A percentile compares a stretch with the other conserved stretches of the same genome.
Conservation (phyloP, 2,113 vertebrate species). For the Podarcis cretensis region DNA sequence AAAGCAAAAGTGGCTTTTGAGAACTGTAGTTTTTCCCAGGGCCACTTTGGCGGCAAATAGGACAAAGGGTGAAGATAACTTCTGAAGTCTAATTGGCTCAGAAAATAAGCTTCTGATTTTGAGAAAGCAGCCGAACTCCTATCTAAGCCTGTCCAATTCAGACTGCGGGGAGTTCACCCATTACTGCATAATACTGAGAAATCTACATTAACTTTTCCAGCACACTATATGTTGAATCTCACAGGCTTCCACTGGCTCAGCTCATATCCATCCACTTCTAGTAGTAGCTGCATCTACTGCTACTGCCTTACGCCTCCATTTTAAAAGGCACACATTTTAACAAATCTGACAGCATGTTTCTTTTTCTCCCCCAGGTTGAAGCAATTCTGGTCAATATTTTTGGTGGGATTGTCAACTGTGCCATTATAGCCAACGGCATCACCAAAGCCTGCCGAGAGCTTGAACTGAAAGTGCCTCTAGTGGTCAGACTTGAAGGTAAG, state of each 20-base stretch:
- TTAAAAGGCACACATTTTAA: background rate
- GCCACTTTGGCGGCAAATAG: background rate
- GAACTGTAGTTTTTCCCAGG: background rate
- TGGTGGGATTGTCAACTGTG: conserved; percentile 97
- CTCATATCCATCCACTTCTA: background rate
- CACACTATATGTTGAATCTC: background rate
- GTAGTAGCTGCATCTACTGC: background rate
- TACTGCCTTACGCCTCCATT: background rate
- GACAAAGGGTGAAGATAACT: background rate
- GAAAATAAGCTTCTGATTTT: background rate
- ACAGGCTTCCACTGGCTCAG: background rate
- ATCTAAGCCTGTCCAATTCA: background rate
- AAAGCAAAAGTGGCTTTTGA: background rate
- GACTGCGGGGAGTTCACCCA: background rate
- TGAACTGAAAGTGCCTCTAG: conserved; percentile 92
- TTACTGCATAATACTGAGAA: background rate
- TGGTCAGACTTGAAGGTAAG: conserved; percentile 95
- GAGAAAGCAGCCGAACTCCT: background rate
- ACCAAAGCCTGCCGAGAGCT: conserved; percentile 95
- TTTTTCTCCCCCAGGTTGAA: conserved; percentile 84
- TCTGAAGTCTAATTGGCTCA: background rate
- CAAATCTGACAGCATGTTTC: background rate
- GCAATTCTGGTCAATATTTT: conserved; percentile 98
- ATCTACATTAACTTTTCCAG: background rate
- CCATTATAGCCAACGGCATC: conserved; percentile 97